Evolutionary conservation across 2,797 vertebrate genomes (phyloP), one percentile per base, ranked within the genome.

Genomic region (Gallinago stenura): DNA sequence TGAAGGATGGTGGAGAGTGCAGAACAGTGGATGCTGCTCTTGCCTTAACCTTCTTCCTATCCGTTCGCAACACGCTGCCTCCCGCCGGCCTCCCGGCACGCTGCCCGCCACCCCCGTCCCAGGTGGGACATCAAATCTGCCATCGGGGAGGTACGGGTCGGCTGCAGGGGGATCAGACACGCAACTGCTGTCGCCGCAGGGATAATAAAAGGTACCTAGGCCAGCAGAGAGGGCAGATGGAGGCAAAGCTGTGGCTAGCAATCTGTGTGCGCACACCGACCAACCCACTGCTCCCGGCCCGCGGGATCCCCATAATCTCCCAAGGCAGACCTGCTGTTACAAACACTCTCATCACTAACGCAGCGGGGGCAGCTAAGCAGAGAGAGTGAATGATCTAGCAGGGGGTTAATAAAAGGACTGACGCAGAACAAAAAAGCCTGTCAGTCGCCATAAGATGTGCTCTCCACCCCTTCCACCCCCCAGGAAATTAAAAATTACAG

Each of bases 371-470:
- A 15, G 94, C 62, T 64, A 77, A 61, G 94, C 94, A 10, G 93
- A 93, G 62, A 89, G 73, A 78, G 95, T 20, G 65, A 90, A 73
- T 48, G 58, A 87, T 95, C 95, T 97, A 91, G 97, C 96, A 80
- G 97, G 96, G 96, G 97, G 95, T 93, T 97, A 97, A 97, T 97
- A 95, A 96, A 97, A 93, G 89, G 95, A 71, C 80, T 71, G 88
- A 78, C 5, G 57, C 90, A 78, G 71, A 97, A 97, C 94, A 96
- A 95, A 97, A 94, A 95, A 83, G 82, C 91, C 92, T 96, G 95
- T 94, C 94, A 90, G 90, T 75, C 6, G 28, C 80, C 89, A 10
- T 71, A 91, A 94, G 94, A 96, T 86, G 77, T 70, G 82, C 78
- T 89, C 91, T 87, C 92, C 86, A 89, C 88, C 93, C 83, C 84